Base-by-base conservation (phyloP, 2,113 vertebrate genomes). In the Dicerorhinus sumatrensis region DNA sequence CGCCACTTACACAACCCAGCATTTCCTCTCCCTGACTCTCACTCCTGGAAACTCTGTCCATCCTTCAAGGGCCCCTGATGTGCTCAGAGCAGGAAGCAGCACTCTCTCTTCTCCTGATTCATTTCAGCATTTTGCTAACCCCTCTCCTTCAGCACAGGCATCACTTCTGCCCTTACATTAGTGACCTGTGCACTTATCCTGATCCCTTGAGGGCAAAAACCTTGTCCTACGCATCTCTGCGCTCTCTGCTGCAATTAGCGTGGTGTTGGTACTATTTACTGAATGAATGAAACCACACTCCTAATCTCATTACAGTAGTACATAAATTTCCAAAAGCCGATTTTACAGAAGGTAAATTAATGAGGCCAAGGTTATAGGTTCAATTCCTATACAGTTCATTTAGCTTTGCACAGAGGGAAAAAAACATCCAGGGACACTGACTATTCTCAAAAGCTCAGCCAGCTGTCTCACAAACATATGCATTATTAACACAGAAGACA, bases 331-430 rank as follows among this genome's bases (percentile, higher is more conserved):
- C 63, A 97, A 86, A 93, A 84, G 77, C 93, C 18, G 8, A 91
- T 75, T 79, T 72, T 96, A 96, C 39, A 75, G 76, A 93, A 97
- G 77, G 85, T 63, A 91, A 91, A 73, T 91, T 85, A 97, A 97
- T 72, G 69, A 96, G 96, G 96, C 75, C 94, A 97, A 97, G 96
- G 97, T 97, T 97, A 91, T 33, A 91, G 77, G 93, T 93, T 96
- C 91, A 93, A 65, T 97, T 94, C 72, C 65, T 82, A 83, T 86
- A 65, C 5, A 14, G 94, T 89, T 97, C 91, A 94, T 79, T 96
- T 94, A 86, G 51, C 58, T 92, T 88, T 65, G 73, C 56, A 96
- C 16, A 87, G 81, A 72, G 76, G 18, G 12, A 17, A 12, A 8
- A 5, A 33, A 29, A 54, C 60, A 93, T 29, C n/a, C 86, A 95